Base-by-base conservation (phyloP, 2,797 vertebrate species). In the Catharus ustulatus region DNA sequence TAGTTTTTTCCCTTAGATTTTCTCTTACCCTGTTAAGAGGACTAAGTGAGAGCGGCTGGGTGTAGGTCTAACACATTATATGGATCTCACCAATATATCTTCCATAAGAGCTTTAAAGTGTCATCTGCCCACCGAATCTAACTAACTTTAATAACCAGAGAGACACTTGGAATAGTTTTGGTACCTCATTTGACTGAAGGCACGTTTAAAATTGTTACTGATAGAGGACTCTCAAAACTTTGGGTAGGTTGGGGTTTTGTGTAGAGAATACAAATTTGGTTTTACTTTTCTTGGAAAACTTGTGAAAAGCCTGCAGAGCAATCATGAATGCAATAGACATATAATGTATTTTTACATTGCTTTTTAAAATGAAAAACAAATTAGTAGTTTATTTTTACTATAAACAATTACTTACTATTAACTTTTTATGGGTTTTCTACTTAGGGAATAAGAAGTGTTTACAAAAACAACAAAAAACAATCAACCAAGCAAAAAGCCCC, bases 321-420 rank as follows among this genome's bases (percentile, higher is more conserved):
- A 27, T 24, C 24, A 71, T 67, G 19, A 87, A 29, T 6, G 13
- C 4, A 48, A 20, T 6, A 69, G 18, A n/a, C 2, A 48, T 17
- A 29, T 3, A 22, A 19, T 5, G 6, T 24, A 6, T 0, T 23
- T 66, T 51, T 66, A 34, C 22, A 11, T 59, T 59, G 1, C 0
- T 38, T 68, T 69, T 69, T 63, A 2, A 63, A 75, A 61, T 40
- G 7, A 36, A 82, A 78, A 87, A 16, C 4, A 7, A 45, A 43
- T 22, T 2, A 67, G 12, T 0, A 30, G 59, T 71, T 93, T 46
- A 52, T 38, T 84, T 76, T 88, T 89, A 54, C n/a, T 66, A 13
- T 6, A 71, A 5, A 11, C 5, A 26, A 10, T 51, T 45, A 43
- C 9, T 58, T 52, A 26, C 11, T 51, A 11, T 24, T 45, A 24